Conservation (phyloP, 1,140 invertebrate species). For the Trypoxylus dichotomus region DNA sequence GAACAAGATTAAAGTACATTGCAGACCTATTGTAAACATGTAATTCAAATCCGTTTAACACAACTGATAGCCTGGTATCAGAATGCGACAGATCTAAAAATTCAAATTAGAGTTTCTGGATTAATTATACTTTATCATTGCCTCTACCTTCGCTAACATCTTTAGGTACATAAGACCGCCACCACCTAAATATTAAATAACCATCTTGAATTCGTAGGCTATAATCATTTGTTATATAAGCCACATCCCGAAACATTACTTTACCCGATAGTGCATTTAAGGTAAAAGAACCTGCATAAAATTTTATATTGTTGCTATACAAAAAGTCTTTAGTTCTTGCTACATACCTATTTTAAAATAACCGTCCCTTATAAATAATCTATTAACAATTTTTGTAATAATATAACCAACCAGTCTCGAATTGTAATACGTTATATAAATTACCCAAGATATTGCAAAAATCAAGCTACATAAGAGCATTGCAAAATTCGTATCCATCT, state of each 20-base stretch:
- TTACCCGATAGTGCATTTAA: constrained; percentile 94
- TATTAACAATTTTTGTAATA: constrained; percentile 86
- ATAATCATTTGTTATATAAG: constrained; percentile 94
- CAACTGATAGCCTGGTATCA: constrained; percentile 89
- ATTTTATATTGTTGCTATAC: too few relatives aligned
- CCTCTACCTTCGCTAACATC: constrained; percentile 87
- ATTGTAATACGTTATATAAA: constrained; percentile 95
- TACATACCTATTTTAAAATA: constrained; percentile 88
- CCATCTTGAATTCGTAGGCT: constrained; percentile 93
- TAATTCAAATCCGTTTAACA: constrained; percentile 94
- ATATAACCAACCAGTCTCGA: constrained; percentile 89
- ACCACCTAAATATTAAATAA: constrained; percentile 96
- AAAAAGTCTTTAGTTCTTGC: neutral
- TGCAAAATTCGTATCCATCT: constrained; percentile 82
- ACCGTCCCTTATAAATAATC: constrained; percentile 81
- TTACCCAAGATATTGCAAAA: constrained; percentile 83
- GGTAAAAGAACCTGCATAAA: constrained; percentile 81
- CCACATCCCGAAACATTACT: constrained; percentile 97
- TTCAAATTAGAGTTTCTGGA: constrained; percentile 3
- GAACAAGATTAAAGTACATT: constrained; percentile 86
- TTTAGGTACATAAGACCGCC: constrained; percentile 92
- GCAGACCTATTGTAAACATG: constrained; percentile 94
- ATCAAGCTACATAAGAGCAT: constrained; percentile 78
- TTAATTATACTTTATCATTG: neutral
- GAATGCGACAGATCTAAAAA: constrained; percentile 90